Evolutionary conservation across 2,888 invertebrate genomes (phyloP).

Genomic region (Leucoma salicis): DNA sequence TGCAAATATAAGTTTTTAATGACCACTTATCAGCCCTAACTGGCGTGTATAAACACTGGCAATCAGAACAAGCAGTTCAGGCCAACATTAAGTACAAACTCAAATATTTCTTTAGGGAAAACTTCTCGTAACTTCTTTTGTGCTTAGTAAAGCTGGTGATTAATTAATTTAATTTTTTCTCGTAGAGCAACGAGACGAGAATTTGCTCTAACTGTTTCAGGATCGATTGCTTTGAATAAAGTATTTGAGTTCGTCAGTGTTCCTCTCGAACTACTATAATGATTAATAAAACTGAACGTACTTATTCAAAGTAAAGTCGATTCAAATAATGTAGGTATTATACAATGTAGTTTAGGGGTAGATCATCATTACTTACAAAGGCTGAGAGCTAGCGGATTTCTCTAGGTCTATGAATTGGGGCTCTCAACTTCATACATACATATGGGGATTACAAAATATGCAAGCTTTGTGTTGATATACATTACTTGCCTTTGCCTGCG

Average conservation of each 20-base stretch:
- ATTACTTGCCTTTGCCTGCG: too few species aligned
- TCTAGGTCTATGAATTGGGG: too few species aligned
- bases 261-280: neutral
- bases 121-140: conserved; percentile 33
- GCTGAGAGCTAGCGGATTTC: too few species aligned
- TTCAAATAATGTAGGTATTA: too few species aligned
- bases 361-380: too few species aligned
- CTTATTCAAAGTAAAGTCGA: too few species aligned
- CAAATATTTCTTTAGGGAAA: conserved; percentile 32
- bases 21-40: conserved; percentile 2
- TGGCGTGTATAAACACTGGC: conserved; percentile 10
- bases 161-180: conserved; percentile 29
- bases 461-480: too few species aligned
- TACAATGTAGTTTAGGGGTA: too few species aligned
- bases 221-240: conserved; percentile 26
- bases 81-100: conserved; percentile 27
- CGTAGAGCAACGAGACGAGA: conserved; percentile 26
- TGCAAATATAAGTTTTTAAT: conserved; percentile 1
- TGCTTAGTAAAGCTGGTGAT: conserved; percentile 36
- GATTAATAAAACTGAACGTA: too few species aligned
- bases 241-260: conserved; percentile 8
- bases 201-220: conserved; percentile 34
- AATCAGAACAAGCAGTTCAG: conserved; percentile 24
- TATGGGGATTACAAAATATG: too few species aligned
- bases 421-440: too few species aligned